Evolutionary conservation across 1,140 invertebrate species (phyloP).

Genomic region (Musca vetustissima): DNA sequence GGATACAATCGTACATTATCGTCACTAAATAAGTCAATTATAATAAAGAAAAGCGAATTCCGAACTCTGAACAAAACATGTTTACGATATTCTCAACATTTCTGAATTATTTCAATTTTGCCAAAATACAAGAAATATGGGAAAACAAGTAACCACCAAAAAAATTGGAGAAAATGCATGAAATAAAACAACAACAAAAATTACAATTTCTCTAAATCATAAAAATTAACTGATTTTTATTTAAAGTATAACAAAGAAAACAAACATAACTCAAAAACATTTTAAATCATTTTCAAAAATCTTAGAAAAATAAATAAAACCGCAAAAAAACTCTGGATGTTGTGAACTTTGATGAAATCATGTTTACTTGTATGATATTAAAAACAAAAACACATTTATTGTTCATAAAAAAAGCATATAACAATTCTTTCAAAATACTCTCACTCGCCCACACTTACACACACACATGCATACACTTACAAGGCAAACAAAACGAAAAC

Average conservation of each 20-base stretch:
- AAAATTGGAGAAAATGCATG: neutral
- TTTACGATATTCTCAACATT: too few relatives aligned
- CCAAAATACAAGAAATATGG: neutral
- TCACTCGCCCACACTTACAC: conserved; percentile 19
- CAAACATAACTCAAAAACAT: too few relatives aligned
- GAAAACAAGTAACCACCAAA: neutral
- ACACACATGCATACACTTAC: neutral
- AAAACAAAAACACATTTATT: conserved; percentile 26
- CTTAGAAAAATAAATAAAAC: conserved; percentile 28
- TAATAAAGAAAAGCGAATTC: too few relatives aligned
- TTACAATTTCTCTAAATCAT: conserved; percentile 1
- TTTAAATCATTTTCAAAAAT: conserved; percentile 13
- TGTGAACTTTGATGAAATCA: conserved; percentile 56
- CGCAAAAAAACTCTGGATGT: conserved; percentile 55
- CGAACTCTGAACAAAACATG: too few relatives aligned
- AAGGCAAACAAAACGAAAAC: conserved; percentile 13
- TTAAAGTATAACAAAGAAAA: too few relatives aligned
- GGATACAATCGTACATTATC: too few relatives aligned
- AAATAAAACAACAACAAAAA: neutral
- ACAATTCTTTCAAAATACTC: conserved; percentile 16
- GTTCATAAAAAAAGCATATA: conserved; percentile 29
- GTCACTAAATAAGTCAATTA: too few relatives aligned
- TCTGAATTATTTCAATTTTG: too few relatives aligned
- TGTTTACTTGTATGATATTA: conserved; percentile 37
- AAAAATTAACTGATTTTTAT: too few relatives aligned